Evolutionary conservation across 1,140 invertebrate species (phyloP), one percentile per base, ranked within the genome.

Genomic region (Pogonomyrmex barbatus): DNA sequence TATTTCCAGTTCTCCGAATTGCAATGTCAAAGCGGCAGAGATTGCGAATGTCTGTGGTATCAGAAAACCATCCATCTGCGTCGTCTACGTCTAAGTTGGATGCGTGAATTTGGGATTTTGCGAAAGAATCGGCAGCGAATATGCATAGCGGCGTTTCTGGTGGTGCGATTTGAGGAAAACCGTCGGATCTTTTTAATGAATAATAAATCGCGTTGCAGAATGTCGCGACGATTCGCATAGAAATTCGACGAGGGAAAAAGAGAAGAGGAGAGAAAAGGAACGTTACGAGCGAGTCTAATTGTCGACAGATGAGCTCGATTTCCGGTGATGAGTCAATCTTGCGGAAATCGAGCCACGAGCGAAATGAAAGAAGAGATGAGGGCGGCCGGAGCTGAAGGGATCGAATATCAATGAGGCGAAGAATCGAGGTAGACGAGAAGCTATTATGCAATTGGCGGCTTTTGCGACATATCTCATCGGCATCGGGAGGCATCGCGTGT

Each of bases 341-440:
- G 52, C 78, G 78, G 78, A 82, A 82, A 82, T 82, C 65, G 65
- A 82, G 14, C 47, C 17, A 39, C n/a, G 8, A 14, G 5, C 17
- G 36, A 45, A 45, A 17, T 50, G 33, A 39, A 39, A n/a, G 36
- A 17, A 39, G 14, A 8, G 36, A 45, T 65, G n/a, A 70, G 42
- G 14, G 12, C 39, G 39, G 12, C n/a, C 17, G 47, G n/a, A 17
- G 9, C n/a, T 24, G 24, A 24, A 0, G 24, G 9, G 58, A 63
- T 63, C 10, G 24, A 58, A 17, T 42, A 68, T 45, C 50, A 10
- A 58, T 42, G 10, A 39, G 24, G 54, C 2, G 30, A 30, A 58
- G 39, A 58, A 8, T 33, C n/a, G n/a, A 81, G 24, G 2, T 82
- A 70, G 36, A 33, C 24, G 65, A 78, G 4, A 47, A 58, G 39